phyloP scores from a whole-genome alignment of 2,113 vertebrate genomes.

The Corythaixoides concolor region DNA sequence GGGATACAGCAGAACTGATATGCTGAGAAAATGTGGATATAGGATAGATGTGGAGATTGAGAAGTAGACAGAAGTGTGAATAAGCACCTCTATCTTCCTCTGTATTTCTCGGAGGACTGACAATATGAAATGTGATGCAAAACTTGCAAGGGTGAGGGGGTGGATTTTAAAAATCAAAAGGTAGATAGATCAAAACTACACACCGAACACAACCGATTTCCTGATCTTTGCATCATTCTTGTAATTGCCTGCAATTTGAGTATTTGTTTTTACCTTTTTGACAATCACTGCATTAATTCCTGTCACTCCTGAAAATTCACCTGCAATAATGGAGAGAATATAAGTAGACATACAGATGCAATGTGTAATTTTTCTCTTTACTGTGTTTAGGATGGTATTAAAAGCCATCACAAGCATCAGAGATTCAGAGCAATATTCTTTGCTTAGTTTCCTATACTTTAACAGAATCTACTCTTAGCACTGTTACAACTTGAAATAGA shows the following conservation, averaged over 20 bases:
- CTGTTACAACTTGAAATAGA: background rate
- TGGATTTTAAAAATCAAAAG: constrained; percentile 1
- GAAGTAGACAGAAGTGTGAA: background rate
- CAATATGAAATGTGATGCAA: background rate
- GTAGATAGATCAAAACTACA: background rate
- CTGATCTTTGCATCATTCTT: background rate
- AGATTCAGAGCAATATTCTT: background rate
- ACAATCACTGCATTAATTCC: background rate
- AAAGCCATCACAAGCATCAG: background rate
- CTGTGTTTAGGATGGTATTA: background rate
- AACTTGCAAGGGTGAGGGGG: background rate
- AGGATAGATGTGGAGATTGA: background rate
- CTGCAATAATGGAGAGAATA: background rate
- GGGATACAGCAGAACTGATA: background rate
- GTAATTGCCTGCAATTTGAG: background rate
- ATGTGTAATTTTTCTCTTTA: background rate
- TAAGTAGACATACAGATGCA: background rate
- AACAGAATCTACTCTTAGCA: background rate
- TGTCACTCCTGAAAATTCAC: background rate
- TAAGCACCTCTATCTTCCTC: background rate
- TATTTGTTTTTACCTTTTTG: background rate
- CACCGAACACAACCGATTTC: constrained; percentile 4
- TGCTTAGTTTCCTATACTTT: background rate
- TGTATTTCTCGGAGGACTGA: background rate
- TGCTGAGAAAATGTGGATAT: background rate